phyloP scores from a whole-genome alignment of 2,888 invertebrate species.

The Pyrgus malvae region DNA sequence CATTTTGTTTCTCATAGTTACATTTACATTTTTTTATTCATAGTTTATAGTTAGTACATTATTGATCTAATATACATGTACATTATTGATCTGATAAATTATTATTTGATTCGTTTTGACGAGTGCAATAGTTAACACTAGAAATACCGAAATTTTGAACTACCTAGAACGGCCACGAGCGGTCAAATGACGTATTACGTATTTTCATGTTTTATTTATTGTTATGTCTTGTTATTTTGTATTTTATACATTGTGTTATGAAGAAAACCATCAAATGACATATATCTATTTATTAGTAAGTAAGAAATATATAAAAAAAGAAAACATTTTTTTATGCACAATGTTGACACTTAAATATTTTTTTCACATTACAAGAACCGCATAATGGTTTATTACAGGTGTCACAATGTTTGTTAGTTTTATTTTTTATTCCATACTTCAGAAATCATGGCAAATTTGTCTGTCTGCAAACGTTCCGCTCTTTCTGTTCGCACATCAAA shows the following conservation, averaged over 20 bases:
- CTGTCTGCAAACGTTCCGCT: no score
- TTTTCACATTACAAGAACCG: background rate
- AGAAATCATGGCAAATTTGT: no score
- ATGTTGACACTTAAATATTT: background rate
- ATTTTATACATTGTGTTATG: no score
- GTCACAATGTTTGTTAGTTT: background rate
- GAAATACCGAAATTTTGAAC: background rate
- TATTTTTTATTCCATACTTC: background rate
- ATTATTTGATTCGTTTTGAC: no score
- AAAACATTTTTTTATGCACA: background rate
- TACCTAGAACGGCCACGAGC: background rate
- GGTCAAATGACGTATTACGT: background rate
- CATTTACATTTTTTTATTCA: no score
- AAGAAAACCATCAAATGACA: background rate
- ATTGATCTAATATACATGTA: no score
- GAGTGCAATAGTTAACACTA: no score
- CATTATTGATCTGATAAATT: no score
- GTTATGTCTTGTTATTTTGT: no score
- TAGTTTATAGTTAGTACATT: no score
- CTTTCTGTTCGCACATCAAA: no score
- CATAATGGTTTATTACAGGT: background rate
- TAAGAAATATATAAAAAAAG: background rate
- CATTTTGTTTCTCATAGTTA: no score
- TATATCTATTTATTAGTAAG: background rate
- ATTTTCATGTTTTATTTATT: background rate